Evolutionary conservation across 2,797 vertebrate species (phyloP), one percentile per base, ranked within the genome.

Genomic region (Holocentrus rufus): DNA sequence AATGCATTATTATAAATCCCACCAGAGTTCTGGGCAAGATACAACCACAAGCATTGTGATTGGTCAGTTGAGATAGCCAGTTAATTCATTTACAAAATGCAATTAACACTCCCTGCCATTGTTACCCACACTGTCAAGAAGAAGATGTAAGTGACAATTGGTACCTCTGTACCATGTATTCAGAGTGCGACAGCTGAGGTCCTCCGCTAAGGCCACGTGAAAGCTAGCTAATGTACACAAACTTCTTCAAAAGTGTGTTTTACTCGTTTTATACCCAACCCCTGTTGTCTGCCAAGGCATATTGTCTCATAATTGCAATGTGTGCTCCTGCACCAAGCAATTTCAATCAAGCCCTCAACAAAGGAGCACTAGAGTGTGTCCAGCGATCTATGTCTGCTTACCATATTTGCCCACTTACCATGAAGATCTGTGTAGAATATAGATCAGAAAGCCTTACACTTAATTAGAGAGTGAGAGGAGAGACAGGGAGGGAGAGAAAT

Each of bases 261-360:
- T 62, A 39, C 50, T 82, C 44, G 27, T 71, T 72, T 76, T 49
- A 47, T 7, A n/a, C 72, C 65, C 62, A 54, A 57, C 30, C 44
- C 27, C 44, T 23, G 27, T 7, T 44, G 18, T 69, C 54, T 68
- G 31, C 47, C 31, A 69, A 53, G 9, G 22, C 65, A 25, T 62
- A 71, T 65, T 69, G 65, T 67, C 67, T 74, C 49, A 72, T 80
- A 74, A 81, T 82, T 74, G 80, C 44, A 50, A 56, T n/a, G 73
- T 74, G 69, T 56, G 67, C 65, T 79, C 44, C 63, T 75, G 77
- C 72, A 77, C 34, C 44, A 10, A 53, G 69, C 84, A 80, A 81
- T 85, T 88, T 85, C 80, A 81, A 86, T 90, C 78, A 84, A 74
- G 61, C 54, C 10, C 74, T 70, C 67, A 27, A 80, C 66, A 79